Base-by-base conservation (phyloP, 2,888 invertebrate species). In the Ptychoptera contaminata region DNA sequence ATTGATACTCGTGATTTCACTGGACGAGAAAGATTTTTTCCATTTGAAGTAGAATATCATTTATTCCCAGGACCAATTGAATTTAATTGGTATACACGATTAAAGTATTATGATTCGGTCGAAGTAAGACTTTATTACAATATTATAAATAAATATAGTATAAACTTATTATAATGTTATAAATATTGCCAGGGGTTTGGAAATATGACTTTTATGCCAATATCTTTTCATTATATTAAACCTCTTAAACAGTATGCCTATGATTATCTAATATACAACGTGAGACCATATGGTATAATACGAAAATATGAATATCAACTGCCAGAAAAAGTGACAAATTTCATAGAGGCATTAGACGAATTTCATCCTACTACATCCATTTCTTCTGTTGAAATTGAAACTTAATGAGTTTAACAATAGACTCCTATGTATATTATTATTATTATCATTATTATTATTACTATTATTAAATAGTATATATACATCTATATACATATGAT, bases 191-290 rank as follows among this genome's bases (percentile, higher is more conserved):
- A 23, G 23, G 23, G 23, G 3, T 23, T 23, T 23, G 23, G 23
- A 7, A 23, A 23, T 23, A 23, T 23, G 23, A 23, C 23, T 23
- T 23, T 5, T 23, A 23, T 23, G 23, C 23, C 96, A 0, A 77
- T 97, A 8, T 87, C 92, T 1, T 96, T 97, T 68, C 96, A 97
- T 64, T 94, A 96, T 66, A 84, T 96, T 1, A 71, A 74, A 10
- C 90, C 94, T 0, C 82, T 90, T 58, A 78, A 86, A 67, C 93
- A 97, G 93, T 94, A 96, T 61, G 88, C 91, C 5, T 65, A 93
- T 42, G 96, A 97, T 60, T 97, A 94, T 66, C 69, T 96, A 47
- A 82, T 96, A 57, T 96, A 97, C 65, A 94, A 96, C 60, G 69
- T 97, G 49, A 73, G 88, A 47, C 94, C 82, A 0, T 84, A 79